Evolutionary conservation across 2,113 vertebrate genomes (phyloP).

Genomic region (Ailuropoda melanoleuca): DNA sequence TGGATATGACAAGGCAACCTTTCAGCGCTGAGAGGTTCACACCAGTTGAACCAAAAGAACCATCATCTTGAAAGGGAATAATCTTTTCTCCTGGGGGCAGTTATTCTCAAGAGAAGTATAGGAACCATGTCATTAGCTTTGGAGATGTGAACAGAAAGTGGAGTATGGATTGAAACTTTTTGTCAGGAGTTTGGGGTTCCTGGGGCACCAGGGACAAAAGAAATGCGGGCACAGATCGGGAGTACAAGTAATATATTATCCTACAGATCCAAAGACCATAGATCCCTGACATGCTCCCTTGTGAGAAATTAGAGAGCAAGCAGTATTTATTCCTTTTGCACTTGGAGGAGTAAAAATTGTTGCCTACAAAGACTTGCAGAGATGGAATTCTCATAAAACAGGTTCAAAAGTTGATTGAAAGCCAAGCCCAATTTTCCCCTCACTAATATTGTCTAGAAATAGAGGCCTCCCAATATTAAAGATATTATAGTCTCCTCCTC

Average conservation of each 20-base stretch:
- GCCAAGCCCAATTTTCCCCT: neutral
- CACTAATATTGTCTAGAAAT: conserved; percentile 10
- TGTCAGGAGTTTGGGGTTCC: neutral
- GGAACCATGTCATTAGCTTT: neutral
- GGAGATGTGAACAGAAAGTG: neutral
- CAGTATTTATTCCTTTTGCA: neutral
- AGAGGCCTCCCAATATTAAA: conserved; percentile 34
- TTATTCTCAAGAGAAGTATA: neutral
- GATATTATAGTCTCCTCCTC: conserved; percentile 1
- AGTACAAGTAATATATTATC: neutral
- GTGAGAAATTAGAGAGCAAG: neutral
- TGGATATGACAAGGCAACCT: neutral
- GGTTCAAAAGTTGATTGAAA: conserved; percentile 1
- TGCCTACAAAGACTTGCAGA: neutral
- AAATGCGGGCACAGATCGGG: neutral
- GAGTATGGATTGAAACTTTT: neutral
- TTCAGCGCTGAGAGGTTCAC: neutral
- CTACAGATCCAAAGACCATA: neutral
- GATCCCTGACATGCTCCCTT: neutral
- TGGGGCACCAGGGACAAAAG: neutral
- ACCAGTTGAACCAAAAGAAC: neutral
- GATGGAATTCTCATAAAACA: conserved; percentile 30
- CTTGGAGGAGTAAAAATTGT: neutral
- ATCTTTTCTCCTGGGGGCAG: neutral
- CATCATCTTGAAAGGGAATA: neutral